Evolutionary conservation across 2,888 invertebrate species (phyloP), one percentile per base, ranked within the genome.

Genomic region (Luffia ferchaultella): DNA sequence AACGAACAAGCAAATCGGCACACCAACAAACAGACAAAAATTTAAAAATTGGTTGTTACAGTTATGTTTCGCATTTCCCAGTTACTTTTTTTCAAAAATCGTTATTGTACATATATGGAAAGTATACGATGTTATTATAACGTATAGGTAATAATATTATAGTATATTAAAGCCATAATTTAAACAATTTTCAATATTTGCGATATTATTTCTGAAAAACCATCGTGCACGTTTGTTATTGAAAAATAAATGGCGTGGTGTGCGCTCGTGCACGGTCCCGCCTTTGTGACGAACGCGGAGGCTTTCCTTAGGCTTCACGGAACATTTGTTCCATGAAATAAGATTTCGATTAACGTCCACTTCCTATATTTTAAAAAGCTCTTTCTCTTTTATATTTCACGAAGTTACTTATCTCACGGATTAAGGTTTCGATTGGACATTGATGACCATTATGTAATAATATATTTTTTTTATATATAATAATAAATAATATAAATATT

Each of bases 271-370:
- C 70, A 64, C 54, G 54, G 54, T 50, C 53, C 17, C 30, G 41
- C 66, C 61, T 64, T 65, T 65, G 68, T 71, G 65, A 72, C 67
- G 60, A 64, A 70, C 58, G 54, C 61, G 63, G 62, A 61, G 63
- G 66, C 67, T 70, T 65, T 62, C 59, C 63, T 63, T 45, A 47
- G 65, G 64, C 62, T 73, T 76, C 69, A 76, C 71, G 77, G 75
- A 56, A 69, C 76, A 76, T 78, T 79, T 68, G 64, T 63, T 59
- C 55, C 65, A 65, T 76, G 72, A 78, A 72, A 79, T 78, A 78
- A 73, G 76, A 70, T 71, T 73, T 77, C 76, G 73, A 77, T 78
- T 77, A 76, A 67, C 62, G 60, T 63, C 42, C 20, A 49, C 42
- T 49, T 51, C 56, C 54, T 55, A 50, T 49, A 58, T 56, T 60